Conservation (phyloP, 2,113 vertebrate species). For the Haliaeetus leucogaster region DNA sequence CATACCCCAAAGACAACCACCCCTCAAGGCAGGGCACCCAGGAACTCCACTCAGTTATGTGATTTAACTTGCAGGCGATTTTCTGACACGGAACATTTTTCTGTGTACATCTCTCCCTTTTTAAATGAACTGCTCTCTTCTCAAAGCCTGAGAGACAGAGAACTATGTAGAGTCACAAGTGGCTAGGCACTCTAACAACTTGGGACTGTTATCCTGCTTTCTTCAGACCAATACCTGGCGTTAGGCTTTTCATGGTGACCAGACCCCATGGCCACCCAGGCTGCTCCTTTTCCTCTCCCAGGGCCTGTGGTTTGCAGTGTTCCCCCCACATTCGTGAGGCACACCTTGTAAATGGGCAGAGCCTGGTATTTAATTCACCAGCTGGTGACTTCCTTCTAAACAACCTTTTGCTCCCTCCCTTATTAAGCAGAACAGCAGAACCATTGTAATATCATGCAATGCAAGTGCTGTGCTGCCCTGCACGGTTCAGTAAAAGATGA, state of each 20-base stretch:
- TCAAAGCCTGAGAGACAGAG: not conserved
- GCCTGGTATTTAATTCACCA: not conserved
- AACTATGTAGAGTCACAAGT: rapidly evolving
- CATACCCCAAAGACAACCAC: not conserved
- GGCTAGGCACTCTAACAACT: not conserved
- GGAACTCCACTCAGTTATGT: not conserved
- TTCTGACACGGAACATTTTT: not conserved
- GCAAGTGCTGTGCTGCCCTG: not conserved
- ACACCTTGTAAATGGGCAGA: not conserved
- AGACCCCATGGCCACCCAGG: not conserved
- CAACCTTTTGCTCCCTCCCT: not conserved
- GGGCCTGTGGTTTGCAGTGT: not conserved
- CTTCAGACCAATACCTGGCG: not conserved
- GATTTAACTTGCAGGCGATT: not conserved
- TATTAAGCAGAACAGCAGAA: not conserved
- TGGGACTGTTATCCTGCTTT: not conserved
- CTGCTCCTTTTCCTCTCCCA: not conserved
- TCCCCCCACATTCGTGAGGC: not conserved
- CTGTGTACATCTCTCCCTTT: not conserved
- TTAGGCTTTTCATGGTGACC: not conserved
- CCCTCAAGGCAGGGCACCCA: not conserved
- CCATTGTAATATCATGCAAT: not conserved
- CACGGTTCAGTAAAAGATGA: rapidly evolving
- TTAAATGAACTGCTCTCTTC: not conserved
- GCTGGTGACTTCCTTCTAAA: not conserved